Base-by-base conservation (phyloP, 1,140 invertebrate species). In the Arctopsyche grandis region DNA sequence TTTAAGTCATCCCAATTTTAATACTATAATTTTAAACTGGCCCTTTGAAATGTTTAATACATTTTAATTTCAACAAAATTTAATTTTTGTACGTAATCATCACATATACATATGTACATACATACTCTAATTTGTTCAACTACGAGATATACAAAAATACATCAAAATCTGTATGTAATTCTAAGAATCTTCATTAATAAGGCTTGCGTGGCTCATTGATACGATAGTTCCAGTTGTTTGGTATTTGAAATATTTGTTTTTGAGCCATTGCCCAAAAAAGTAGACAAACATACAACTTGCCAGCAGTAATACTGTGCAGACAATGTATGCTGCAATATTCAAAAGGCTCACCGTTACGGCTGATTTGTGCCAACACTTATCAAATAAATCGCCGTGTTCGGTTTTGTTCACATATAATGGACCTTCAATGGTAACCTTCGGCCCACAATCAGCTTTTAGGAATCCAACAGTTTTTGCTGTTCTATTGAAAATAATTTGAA, bases 211-310 rank as follows among this genome's bases (percentile, higher is more conserved):
- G 38, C 81, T 82, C 73, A 79, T 80, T 12, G 79, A 82, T 5
- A 79, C 79, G 14, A 77, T 58, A 3, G 81, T 75, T n/a, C 77
- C 79, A 9, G 77, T 73, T 10, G 66, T 43, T 29, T 69, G 44
- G 43, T 80, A 80, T 56, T 80, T 82, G 19, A 82, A 82, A 74
- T 82, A 82, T 69, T 82, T 82, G 21, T 80, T 79, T 56, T 82
- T 82, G 56, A 82, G n/a, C 81, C 81, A 82, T 69, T 82, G 79
- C 29, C 19, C 81, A 29, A 82, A 79, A 43, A 82, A 73, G 48
- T 82, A 82, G 0, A 56, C 79, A 77, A 82, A 82, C 79, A 82
- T 82, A 26, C 75, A 76, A 74, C 79, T 80, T 0, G 81, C 77
- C 21, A 80, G 58, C 14, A 82, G 46, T 63, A 82, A 74, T 26